Percentiles rank a stretch among this genome's conserved stretches.
phyloP scores from a whole-genome alignment of 1,140 invertebrate genomes.

The Leptopilina clavipes region DNA sequence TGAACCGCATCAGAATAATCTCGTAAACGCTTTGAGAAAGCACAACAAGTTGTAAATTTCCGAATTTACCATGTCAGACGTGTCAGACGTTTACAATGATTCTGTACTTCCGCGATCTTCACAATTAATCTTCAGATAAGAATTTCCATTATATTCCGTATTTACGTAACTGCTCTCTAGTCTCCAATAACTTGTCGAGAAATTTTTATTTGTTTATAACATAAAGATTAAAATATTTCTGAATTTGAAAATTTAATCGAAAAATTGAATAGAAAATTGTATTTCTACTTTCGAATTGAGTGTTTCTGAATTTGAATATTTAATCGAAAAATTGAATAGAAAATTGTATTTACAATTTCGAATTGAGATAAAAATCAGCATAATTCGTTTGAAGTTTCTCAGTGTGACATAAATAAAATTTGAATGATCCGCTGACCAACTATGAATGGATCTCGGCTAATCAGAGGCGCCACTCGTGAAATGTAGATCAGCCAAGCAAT shows the following conservation, averaged over 20 bases:
- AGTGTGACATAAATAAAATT: slow-evolving; percentile 5
- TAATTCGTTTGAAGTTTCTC: neutral
- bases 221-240: too few species aligned
- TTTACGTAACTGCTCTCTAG: neutral
- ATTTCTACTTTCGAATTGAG: too few species aligned
- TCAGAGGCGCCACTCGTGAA: slow-evolving; percentile 27
- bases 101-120: slow-evolving; percentile 39
- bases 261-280: neutral
- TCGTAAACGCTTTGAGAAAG: neutral
- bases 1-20: slow-evolving; percentile 45
- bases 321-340: neutral
- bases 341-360: too few species aligned
- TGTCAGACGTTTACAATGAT: slow-evolving; percentile 35
- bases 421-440: slow-evolving; percentile 16
- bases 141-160: neutral
- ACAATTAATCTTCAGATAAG: slow-evolving; percentile 24
- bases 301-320: neutral
- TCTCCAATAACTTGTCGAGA: neutral
- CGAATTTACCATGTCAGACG: slow-evolving; percentile 48
- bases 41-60: slow-evolving; percentile 50
- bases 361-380: too few species aligned
- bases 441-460: slow-evolving; percentile 33
- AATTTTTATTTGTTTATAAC: too few species aligned
- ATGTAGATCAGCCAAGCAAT: slow-evolving; percentile 30
- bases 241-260: neutral